phyloP scores from a whole-genome alignment of 1,140 invertebrate species.

The Trichonephila inaurata region DNA sequence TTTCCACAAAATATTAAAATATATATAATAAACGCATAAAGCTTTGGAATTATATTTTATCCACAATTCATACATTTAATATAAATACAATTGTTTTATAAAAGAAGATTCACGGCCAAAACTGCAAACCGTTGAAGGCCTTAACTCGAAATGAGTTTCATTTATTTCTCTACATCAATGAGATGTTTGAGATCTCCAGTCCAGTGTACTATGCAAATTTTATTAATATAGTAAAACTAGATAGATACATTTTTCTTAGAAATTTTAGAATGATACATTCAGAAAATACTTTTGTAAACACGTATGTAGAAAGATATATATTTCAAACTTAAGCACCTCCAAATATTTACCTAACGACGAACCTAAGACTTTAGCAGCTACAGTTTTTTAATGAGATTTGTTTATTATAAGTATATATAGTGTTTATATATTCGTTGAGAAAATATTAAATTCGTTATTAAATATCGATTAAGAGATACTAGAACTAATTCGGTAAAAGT shows the following conservation, averaged over 20 bases:
- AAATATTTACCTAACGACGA: not conserved
- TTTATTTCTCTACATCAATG: constrained; percentile 10
- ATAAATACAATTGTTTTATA: not conserved
- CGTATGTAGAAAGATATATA: constrained; percentile 18
- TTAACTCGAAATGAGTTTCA: constrained; percentile 30
- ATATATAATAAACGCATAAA: not conserved
- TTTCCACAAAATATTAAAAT: not conserved
- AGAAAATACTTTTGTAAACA: constrained; percentile 41
- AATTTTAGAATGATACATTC: constrained; percentile 19
- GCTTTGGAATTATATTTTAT: not conserved
- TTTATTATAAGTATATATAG: not conserved
- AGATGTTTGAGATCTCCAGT: constrained; percentile 36
- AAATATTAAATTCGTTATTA: no score
- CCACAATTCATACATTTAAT: not conserved
- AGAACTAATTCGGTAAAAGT: no score
- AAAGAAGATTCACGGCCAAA: not conserved
- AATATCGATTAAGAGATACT: no score
- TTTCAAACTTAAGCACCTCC: constrained; percentile 2
- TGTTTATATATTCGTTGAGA: no score
- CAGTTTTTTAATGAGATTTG: not conserved
- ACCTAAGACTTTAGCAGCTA: not conserved
- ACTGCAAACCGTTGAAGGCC: constrained; percentile 43
- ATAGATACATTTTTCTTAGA: constrained; percentile 30
- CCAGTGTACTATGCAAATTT: constrained; percentile 39
- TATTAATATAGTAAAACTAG: constrained; percentile 13